Evolutionary conservation across 1,140 invertebrate species (phyloP).

Genomic region (Galleria mellonella): DNA sequence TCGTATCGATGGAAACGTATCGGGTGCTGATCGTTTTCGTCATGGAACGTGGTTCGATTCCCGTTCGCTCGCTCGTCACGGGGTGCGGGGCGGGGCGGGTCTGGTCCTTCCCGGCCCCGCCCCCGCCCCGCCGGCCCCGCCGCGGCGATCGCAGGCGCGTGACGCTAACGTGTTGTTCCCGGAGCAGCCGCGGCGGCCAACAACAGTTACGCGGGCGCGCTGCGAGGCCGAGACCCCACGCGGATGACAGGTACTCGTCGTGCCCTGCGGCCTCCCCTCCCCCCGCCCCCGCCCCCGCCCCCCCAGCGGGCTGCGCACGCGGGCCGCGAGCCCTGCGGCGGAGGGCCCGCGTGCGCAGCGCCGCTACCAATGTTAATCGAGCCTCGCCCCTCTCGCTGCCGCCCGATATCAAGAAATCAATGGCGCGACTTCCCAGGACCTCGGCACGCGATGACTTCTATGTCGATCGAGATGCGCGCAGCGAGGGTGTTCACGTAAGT

Average conservation of each 20-base stretch:
- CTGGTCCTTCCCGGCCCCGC: slow-evolving; percentile 1
- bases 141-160: not conserved
- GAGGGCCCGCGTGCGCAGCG: no score
- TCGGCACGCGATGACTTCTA: no score
- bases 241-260: slow-evolving; percentile 82
- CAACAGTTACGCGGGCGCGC: slow-evolving; percentile 85
- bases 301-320: not conserved
- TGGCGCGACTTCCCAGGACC: no score
- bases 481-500: no score
- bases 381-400: no score
- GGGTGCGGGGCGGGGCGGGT: not conserved
- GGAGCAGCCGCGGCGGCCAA: slow-evolving; percentile 73
- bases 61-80: not conserved
- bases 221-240: slow-evolving; percentile 81
- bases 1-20: no score
- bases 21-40: no score
- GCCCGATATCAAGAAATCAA: not conserved
- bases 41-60: no score
- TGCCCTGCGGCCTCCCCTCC: slow-evolving; percentile 2
- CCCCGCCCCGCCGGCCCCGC: slow-evolving; percentile 2
- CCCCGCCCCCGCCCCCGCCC: not conserved
- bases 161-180: slow-evolving; percentile 85
- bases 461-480: no score
- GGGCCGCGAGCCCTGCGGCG: no score
- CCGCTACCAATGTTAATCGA: no score